Conservation (phyloP, 2,888 invertebrate species). For the Microplitis manilae region DNA sequence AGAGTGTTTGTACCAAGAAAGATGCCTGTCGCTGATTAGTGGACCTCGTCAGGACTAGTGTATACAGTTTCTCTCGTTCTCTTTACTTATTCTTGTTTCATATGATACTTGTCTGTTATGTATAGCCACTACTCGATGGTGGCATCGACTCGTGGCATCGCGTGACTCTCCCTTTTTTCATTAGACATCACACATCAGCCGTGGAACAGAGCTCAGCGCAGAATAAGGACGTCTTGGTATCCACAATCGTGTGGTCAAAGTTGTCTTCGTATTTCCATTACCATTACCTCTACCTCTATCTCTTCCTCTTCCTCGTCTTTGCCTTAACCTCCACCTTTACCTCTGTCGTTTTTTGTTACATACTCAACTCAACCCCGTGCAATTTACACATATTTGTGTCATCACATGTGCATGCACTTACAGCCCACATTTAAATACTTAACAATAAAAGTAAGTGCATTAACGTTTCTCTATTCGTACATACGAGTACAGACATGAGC, state of each 20-base stretch:
- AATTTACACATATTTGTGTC: background rate
- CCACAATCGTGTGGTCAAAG: conserved; percentile 25
- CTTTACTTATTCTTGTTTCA: background rate
- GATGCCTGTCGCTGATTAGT: conserved; percentile 53
- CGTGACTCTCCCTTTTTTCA: conserved; percentile 20
- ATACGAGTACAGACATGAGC: background rate
- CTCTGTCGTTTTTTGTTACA: background rate
- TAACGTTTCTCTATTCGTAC: conserved; percentile 3
- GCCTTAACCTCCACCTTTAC: background rate
- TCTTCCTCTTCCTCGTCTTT: background rate
- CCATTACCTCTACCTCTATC: background rate
- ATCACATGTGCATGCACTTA: background rate
- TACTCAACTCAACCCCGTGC: background rate
- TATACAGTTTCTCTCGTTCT: background rate
- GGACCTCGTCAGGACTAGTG: conserved; percentile 44
- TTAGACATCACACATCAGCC: background rate
- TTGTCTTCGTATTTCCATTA: background rate
- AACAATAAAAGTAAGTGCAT: background rate
- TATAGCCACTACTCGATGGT: background rate
- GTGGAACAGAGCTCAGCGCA: background rate
- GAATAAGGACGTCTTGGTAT: conserved; percentile 22
- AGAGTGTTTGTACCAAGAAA: conserved; percentile 31
- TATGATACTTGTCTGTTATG: conserved; percentile 20
- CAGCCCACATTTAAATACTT: background rate
- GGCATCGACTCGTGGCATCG: conserved; percentile 33